Percentiles rank a stretch among this genome's conserved stretches.
phyloP scores from a whole-genome alignment of 2,797 vertebrate genomes.

The Poliocrania exsul region DNA sequence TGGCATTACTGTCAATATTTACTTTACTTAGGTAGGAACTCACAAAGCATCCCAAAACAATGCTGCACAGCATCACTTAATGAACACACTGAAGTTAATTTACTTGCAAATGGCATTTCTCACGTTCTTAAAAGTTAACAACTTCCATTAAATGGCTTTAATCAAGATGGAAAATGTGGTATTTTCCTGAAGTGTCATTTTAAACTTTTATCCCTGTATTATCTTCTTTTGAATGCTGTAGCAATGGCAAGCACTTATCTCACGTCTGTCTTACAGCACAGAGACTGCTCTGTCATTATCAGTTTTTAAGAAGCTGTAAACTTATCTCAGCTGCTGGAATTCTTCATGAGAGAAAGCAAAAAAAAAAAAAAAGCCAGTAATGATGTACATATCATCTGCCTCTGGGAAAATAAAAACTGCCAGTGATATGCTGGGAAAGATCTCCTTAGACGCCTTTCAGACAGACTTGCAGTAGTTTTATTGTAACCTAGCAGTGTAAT shows the following conservation, averaged over 20 bases:
- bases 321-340: conserved; percentile 58
- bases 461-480: conserved; percentile 21
- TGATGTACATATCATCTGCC: conserved; percentile 60
- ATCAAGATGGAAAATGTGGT: conserved; percentile 39
- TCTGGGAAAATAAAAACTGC: conserved; percentile 64
- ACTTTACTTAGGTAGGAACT: background rate
- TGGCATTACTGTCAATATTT: conserved; percentile 7
- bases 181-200: conserved; percentile 49
- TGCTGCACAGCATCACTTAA: background rate
- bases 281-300: conserved; percentile 63
- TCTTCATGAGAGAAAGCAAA: background rate
- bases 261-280: conserved; percentile 20
- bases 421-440: conserved; percentile 71
- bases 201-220: conserved; percentile 53
- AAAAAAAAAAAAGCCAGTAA: conserved; percentile 35
- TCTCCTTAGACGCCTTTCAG: conserved; percentile 50
- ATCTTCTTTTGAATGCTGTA: conserved; percentile 36
- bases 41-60: background rate
- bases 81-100: background rate
- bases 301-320: conserved; percentile 54
- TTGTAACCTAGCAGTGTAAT: conserved; percentile 42
- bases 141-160: conserved; percentile 36
- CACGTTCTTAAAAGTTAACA: conserved; percentile 17
- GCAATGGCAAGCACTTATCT: conserved; percentile 53
- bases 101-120: conserved; percentile 35